Conservation (phyloP, 2,797 vertebrate genomes). For the Sciurus carolinensis region DNA sequence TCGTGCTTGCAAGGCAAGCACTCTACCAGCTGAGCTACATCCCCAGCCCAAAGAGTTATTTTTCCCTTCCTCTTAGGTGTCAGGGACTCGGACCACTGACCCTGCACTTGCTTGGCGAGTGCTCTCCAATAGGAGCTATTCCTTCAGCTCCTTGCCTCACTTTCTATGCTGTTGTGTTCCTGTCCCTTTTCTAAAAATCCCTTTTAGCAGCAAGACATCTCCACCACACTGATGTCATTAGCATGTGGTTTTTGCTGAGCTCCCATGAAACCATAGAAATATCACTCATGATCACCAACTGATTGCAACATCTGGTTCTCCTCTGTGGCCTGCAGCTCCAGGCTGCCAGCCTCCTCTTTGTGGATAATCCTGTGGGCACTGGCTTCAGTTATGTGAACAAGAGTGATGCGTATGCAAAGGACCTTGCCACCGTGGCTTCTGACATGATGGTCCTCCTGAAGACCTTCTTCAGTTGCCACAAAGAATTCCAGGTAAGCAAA, state of each 20-base stretch:
- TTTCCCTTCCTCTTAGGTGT: too few species aligned
- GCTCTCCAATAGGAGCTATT: too few species aligned
- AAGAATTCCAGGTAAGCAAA: conserved; percentile 93
- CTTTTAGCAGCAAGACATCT: neutral
- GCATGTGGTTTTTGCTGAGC: neutral
- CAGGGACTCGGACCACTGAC: too few species aligned
- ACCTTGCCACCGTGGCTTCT: conserved; percentile 92
- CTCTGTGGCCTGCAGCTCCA: conserved; percentile 89
- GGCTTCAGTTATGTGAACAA: conserved; percentile 95
- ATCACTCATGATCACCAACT: neutral
- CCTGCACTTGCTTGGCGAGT: too few species aligned
- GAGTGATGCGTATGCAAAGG: conserved; percentile 89
- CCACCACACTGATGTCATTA: neutral
- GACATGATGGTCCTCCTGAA: conserved; percentile 96
- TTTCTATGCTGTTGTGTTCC: neutral
- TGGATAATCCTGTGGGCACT: conserved; percentile 97
- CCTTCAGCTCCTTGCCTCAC: neutral
- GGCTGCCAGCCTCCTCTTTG: conserved; percentile 95
- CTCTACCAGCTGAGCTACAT: too few species aligned
- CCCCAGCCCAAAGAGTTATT: too few species aligned
- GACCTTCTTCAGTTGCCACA: conserved; percentile 91
- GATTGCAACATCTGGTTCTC: neutral
- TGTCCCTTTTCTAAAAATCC: neutral
- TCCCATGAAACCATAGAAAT: neutral
- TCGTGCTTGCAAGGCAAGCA: too few species aligned